Conservation (phyloP, 2,797 vertebrate genomes). For the Pseudotriccus pelzelni region DNA sequence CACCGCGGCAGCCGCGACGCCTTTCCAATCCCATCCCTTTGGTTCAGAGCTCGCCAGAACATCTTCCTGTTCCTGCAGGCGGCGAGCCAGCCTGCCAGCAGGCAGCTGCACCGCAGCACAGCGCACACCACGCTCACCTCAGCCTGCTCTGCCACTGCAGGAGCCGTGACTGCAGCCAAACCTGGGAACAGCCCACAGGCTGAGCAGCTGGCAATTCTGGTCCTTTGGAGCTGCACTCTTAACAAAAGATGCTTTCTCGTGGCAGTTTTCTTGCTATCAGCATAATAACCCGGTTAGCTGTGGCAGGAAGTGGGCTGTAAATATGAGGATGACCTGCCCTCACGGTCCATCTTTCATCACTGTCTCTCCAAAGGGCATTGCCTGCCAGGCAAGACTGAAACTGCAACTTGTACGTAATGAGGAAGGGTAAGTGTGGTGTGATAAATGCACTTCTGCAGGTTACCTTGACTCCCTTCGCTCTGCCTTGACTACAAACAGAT, state of each 20-base stretch:
- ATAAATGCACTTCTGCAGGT: neutral
- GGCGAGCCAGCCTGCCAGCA: no score
- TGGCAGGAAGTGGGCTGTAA: neutral
- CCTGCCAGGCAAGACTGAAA: neutral
- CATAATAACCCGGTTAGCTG: neutral
- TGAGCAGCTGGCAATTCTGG: neutral
- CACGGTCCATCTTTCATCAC: neutral
- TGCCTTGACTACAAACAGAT: neutral
- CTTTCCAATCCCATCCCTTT: slow-evolving; percentile 42
- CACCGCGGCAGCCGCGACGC: slow-evolving; percentile 19
- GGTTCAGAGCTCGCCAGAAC: slow-evolving; percentile 4
- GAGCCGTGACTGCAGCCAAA: neutral
- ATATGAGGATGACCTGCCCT: neutral
- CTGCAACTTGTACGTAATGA: neutral
- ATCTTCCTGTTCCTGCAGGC: slow-evolving; percentile 33
- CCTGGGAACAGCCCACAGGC: neutral
- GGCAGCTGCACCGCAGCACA: no score
- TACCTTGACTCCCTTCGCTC: neutral
- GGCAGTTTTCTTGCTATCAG: neutral
- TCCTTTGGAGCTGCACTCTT: neutral
- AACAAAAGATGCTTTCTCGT: slow-evolving; percentile 6
- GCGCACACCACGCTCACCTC: no score
- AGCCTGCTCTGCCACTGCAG: neutral
- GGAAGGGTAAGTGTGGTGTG: neutral
- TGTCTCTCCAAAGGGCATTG: neutral